Conservation (phyloP, 2,113 vertebrate species). For the Galemys pyrenaicus region DNA sequence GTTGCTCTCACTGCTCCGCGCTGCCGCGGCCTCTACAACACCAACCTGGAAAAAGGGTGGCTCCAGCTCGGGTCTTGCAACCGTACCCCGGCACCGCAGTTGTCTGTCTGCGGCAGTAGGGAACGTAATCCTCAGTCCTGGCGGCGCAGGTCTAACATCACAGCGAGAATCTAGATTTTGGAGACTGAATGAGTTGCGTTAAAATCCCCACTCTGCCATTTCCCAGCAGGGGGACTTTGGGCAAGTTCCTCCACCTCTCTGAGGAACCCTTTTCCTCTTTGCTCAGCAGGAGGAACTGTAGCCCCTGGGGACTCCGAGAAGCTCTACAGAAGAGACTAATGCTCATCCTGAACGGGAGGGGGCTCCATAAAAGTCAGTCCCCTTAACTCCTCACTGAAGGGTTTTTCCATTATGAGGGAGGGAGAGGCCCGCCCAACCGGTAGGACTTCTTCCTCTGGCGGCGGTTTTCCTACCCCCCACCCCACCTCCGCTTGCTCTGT, state of each 20-base stretch:
- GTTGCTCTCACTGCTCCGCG: too few species aligned
- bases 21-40: not conserved
- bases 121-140: not conserved
- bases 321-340: not conserved
- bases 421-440: not conserved
- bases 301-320: not conserved
- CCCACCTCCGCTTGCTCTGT: not conserved
- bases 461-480: not conserved
- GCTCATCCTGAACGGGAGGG: not conserved
- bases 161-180: not conserved
- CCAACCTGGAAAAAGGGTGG: not conserved
- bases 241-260: constrained; percentile 6
- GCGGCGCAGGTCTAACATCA: not conserved
- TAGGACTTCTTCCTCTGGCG: not conserved
- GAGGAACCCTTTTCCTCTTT: not conserved
- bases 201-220: not conserved
- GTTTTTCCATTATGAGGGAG: not conserved
- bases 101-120: not conserved
- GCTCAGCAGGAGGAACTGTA: not conserved
- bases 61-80: not conserved
- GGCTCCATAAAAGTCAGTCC: not conserved
- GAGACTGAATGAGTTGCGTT: not conserved
- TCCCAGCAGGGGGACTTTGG: not conserved
- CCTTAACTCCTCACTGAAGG: not conserved
- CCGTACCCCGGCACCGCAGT: not conserved